These are phyloP conservation scores for Botrylloides violaceus DNA, from an alignment of 23 tunicate genomes.

Conservation along the genomic window DNA sequence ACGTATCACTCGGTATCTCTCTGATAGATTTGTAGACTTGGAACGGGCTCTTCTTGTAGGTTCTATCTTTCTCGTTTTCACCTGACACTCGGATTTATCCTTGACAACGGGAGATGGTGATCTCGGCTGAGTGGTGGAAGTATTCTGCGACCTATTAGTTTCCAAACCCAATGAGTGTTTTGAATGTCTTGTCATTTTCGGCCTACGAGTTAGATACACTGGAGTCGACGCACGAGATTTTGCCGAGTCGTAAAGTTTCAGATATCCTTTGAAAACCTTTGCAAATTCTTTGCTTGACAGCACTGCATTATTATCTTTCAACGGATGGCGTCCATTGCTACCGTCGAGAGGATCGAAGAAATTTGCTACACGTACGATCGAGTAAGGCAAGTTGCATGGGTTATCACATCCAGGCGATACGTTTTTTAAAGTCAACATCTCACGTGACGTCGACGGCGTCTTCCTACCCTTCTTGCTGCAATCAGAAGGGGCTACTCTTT, in stretches of 20 bases:
- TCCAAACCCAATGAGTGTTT: neutral
- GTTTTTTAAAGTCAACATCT: conserved; percentile 1
- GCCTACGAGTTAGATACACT: neutral
- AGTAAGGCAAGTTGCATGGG: conserved; percentile 11
- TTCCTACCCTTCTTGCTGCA: neutral
- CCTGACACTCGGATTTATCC: conserved; percentile 5
- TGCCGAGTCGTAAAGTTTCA: neutral
- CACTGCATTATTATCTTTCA: neutral
- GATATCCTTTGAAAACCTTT: conserved; percentile 3
- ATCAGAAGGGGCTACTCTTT: neutral
- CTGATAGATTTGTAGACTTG: neutral
- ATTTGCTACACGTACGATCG: conserved; percentile 23
- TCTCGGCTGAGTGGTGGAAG: neutral
- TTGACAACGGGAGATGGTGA: neutral
- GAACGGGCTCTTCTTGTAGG: neutral
- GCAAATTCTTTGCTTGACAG: neutral
- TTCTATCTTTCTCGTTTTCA: conserved; percentile 10
- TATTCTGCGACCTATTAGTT: neutral
- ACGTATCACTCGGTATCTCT: neutral
- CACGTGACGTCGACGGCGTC: neutral
- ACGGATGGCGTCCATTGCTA: conserved; percentile 1
- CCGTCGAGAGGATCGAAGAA: neutral
- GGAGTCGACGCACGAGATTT: neutral
- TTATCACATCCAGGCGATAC: conserved; percentile 16
- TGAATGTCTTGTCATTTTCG: neutral